phyloP scores from a whole-genome alignment of 1,140 invertebrate genomes.

The Ridgeia piscesae region DNA sequence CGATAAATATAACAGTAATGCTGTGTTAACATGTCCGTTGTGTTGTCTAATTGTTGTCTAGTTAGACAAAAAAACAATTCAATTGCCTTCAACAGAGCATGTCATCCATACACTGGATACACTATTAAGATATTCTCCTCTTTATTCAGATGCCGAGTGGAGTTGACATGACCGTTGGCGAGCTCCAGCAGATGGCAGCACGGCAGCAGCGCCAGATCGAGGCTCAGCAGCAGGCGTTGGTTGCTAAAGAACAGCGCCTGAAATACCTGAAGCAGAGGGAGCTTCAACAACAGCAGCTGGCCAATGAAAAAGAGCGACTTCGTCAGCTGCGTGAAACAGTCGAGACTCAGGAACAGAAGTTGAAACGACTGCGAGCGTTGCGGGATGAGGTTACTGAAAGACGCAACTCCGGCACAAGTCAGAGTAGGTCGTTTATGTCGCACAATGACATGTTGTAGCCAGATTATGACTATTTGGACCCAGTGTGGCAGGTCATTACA shows the following conservation, averaged over 20 bases:
- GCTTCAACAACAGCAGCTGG: slow-evolving; percentile 77
- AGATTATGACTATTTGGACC: too few relatives aligned
- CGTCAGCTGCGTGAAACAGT: slow-evolving; percentile 84
- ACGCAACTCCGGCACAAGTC: slow-evolving; percentile 83
- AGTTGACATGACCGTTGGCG: slow-evolving; percentile 79
- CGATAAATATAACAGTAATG: too few relatives aligned
- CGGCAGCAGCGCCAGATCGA: slow-evolving; percentile 95
- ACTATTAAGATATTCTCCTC: too few relatives aligned
- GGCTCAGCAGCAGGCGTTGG: slow-evolving; percentile 83
- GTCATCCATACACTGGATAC: too few relatives aligned
- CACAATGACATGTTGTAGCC: too few relatives aligned
- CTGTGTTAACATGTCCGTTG: too few relatives aligned
- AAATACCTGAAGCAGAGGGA: slow-evolving; percentile 92
- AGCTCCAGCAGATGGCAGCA: slow-evolving; percentile 93
- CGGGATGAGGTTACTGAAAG: slow-evolving; percentile 89
- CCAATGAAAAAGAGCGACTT: slow-evolving; percentile 84
- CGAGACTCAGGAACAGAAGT: slow-evolving; percentile 89
- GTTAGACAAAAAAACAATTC: too few relatives aligned
- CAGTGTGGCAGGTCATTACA: too few relatives aligned
- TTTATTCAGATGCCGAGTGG: slow-evolving; percentile 45
- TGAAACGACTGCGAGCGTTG: slow-evolving; percentile 83
- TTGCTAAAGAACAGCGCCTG: slow-evolving; percentile 88
- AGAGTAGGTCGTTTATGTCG: slow-evolving; percentile 73
- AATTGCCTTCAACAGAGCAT: too few relatives aligned
- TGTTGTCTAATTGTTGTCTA: too few relatives aligned